Conservation (phyloP, 2,113 vertebrate genomes). For the Phylloscopus trochiloides region DNA sequence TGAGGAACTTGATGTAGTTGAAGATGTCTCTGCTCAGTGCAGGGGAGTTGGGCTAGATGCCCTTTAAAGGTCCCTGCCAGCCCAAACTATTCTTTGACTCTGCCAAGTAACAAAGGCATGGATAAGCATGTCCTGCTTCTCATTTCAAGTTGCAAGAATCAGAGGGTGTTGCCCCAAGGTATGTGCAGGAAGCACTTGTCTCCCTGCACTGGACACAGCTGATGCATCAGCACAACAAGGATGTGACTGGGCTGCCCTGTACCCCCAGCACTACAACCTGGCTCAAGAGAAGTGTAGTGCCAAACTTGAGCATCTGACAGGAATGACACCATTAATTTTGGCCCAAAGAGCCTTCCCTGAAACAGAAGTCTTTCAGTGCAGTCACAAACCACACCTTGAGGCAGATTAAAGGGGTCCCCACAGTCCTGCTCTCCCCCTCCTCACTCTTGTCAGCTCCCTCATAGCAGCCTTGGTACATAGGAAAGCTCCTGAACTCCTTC, state of each 20-base stretch:
- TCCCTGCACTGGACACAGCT: background rate
- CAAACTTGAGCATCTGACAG: background rate
- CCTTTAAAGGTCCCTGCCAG: background rate
- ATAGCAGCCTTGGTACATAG: accelerated
- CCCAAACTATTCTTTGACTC: background rate
- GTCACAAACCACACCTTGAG: background rate
- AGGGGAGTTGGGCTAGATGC: background rate
- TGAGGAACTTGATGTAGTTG: background rate
- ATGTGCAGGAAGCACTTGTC: background rate
- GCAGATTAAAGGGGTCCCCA: background rate
- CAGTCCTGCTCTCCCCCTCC: background rate
- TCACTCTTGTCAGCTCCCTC: background rate
- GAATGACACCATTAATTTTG: background rate
- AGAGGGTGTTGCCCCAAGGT: background rate
- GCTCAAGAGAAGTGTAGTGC: background rate
- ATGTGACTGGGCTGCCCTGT: background rate
- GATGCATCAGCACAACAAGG: background rate
- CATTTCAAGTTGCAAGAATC: background rate
- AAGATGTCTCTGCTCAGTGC: background rate
- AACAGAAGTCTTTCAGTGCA: background rate
- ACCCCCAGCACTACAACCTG: background rate
- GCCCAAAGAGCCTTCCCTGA: background rate
- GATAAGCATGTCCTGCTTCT: background rate
- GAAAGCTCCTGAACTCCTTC: background rate
- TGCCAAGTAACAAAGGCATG: background rate